These are phyloP conservation scores for Zootoca vivipara DNA, from an alignment of 2,113 vertebrate species.

Conservation along the genomic window DNA sequence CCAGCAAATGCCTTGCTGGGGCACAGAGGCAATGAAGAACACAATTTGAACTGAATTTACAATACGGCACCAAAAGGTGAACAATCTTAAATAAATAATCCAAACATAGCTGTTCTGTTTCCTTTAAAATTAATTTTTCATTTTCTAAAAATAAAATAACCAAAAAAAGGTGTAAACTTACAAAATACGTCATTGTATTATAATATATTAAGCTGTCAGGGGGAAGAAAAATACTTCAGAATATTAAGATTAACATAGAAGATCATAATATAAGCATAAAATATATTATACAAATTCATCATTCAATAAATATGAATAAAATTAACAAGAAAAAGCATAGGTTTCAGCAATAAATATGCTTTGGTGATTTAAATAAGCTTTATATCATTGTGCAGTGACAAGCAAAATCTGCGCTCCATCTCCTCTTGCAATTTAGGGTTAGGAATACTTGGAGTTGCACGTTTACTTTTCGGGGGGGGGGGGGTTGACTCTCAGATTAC, in stretches of 20 bases:
- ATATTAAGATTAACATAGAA: conserved; percentile 99
- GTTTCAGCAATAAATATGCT: conserved; percentile 99
- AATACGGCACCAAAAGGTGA: conserved; percentile 87
- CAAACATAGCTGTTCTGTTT: conserved; percentile 92
- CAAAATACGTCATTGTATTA: conserved; percentile 98
- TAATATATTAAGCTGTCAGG: conserved; percentile 99
- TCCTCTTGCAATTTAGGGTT: too few species aligned
- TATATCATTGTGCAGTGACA: conserved; percentile 95
- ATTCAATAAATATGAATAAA: conserved; percentile 99
- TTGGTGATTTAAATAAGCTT: conserved; percentile 99
- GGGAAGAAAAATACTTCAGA: conserved; percentile 95
- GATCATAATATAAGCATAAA: conserved; percentile 99
- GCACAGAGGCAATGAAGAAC: conserved; percentile 72
- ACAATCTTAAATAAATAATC: conserved; percentile 98
- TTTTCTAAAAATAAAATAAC: conserved; percentile 93
- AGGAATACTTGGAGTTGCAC: too few species aligned
- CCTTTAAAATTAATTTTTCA: conserved; percentile 98
- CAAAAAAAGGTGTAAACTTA: conserved; percentile 98
- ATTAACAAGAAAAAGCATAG: conserved; percentile 98
- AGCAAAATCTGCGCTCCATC: conserved; percentile 91
- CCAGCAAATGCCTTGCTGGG: conserved; percentile 28
- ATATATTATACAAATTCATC: conserved; percentile 99
- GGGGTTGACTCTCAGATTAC: too few species aligned
- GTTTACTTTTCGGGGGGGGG: too few species aligned
- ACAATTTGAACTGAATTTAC: conserved; percentile 87